A percentile compares a stretch with the other conserved stretches of the same genome.
phyloP scores from a whole-genome alignment of 2,113 vertebrate genomes.

The Lycaon pictus region DNA sequence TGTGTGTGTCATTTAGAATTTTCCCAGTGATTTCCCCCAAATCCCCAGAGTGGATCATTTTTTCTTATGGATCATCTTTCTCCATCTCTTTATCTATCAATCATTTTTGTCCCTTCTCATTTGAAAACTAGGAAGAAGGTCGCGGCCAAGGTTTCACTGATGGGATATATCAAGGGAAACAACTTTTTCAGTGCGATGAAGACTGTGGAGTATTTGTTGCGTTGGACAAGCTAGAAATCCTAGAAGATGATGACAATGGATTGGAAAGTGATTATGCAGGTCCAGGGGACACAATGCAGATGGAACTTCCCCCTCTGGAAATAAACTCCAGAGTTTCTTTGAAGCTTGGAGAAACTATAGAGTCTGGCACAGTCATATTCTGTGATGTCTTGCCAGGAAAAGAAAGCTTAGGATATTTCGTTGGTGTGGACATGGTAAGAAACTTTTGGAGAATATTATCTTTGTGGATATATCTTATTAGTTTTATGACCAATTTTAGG shows the following conservation, averaged over 20 bases:
- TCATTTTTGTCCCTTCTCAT: not conserved
- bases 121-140: constrained; percentile 94
- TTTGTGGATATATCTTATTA: constrained; percentile 81
- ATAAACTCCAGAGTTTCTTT: constrained; percentile 98
- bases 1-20: constrained; percentile 5
- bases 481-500: not conserved
- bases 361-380: constrained; percentile 98
- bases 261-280: constrained; percentile 93
- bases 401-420: constrained; percentile 97
- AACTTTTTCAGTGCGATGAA: constrained; percentile 97
- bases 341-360: constrained; percentile 94
- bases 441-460: constrained; percentile 79
- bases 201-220: constrained; percentile 99
- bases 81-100: not conserved
- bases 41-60: not conserved
- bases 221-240: constrained; percentile 96
- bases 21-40: not conserved
- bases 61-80: not conserved
- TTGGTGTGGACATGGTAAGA: constrained; percentile 99
- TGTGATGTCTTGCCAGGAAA: constrained; percentile 97
- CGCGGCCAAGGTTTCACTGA: constrained; percentile 98
- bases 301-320: constrained; percentile 94
- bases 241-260: constrained; percentile 93
- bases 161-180: constrained; percentile 97
- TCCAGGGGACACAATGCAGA: constrained; percentile 92